phyloP scores from a whole-genome alignment of 2,888 invertebrate genomes.

The Eretmocerus hayati region DNA sequence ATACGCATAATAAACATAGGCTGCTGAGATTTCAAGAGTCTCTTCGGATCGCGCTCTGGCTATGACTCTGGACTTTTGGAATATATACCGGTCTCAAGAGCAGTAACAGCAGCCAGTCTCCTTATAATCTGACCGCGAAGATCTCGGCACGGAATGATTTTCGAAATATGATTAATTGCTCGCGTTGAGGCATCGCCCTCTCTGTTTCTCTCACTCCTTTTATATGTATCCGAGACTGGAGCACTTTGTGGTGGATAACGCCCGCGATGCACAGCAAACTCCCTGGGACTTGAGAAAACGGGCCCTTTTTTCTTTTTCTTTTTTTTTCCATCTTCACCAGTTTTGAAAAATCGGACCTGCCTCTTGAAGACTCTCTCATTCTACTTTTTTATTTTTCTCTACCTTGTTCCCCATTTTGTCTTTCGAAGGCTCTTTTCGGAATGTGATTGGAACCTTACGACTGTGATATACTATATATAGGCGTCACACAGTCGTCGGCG shows the following conservation, averaged over 20 bases:
- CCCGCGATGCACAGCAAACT: constrained; percentile 2
- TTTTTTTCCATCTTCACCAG: too few species aligned
- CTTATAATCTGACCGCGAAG: not conserved
- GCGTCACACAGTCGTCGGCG: too few species aligned
- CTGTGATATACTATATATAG: constrained; percentile 26
- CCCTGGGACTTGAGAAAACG: too few species aligned
- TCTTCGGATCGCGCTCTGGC: not conserved
- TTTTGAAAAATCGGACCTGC: constrained; percentile 14
- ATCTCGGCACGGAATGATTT: constrained; percentile 42
- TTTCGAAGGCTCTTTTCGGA: not conserved
- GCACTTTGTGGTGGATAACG: constrained; percentile 17
- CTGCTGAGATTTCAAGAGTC: too few species aligned
- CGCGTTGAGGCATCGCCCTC: constrained; percentile 10
- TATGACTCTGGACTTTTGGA: not conserved
- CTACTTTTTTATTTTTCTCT: constrained; percentile 5
- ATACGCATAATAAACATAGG: too few species aligned
- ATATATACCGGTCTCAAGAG: too few species aligned
- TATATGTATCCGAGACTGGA: not conserved
- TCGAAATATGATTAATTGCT: constrained; percentile 48
- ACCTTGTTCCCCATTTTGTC: not conserved
- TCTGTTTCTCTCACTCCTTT: constrained; percentile 12
- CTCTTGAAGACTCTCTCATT: constrained; percentile 4
- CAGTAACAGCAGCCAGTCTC: not conserved
- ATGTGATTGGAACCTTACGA: not conserved
- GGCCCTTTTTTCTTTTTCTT: too few species aligned